phyloP scores from a whole-genome alignment of 2,888 invertebrate genomes.

The Troides aeacus region DNA sequence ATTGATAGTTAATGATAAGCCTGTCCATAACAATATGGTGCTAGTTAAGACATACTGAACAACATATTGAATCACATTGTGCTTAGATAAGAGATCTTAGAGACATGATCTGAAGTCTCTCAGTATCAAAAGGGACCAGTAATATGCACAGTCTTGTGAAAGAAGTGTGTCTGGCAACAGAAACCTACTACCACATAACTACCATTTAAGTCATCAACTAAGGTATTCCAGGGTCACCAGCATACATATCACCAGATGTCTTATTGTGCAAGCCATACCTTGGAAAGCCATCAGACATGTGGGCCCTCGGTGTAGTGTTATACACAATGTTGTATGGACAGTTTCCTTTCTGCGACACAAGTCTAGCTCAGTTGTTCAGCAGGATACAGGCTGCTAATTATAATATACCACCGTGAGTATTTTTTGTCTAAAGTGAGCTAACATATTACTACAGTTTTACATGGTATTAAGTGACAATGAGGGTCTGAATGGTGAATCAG shows the following conservation, averaged over 20 bases:
- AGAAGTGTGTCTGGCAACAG: no score
- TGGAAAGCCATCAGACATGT: slow-evolving; percentile 91
- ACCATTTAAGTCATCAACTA: neutral
- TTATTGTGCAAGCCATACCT: slow-evolving; percentile 87
- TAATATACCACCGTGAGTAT: slow-evolving; percentile 84
- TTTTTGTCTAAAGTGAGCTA: neutral
- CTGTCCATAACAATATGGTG: no score
- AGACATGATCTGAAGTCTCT: no score
- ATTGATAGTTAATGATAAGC: no score
- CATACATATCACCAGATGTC: slow-evolving; percentile 90
- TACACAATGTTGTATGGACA: slow-evolving; percentile 90
- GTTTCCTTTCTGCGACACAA: slow-evolving; percentile 89
- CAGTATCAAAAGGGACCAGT: no score
- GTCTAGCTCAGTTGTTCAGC: slow-evolving; percentile 85
- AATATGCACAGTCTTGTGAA: no score
- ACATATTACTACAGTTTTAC: neutral
- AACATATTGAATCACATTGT: no score
- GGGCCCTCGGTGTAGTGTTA: slow-evolving; percentile 89
- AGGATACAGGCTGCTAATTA: slow-evolving; percentile 88
- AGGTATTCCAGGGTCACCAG: slow-evolving; percentile 80
- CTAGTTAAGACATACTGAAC: no score
- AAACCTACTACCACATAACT: no score
- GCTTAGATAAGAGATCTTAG: no score
- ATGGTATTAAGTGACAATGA: neutral
- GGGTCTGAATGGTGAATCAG: no score